phyloP scores from a whole-genome alignment of 2,888 invertebrate genomes.

The Hemaris fuciformis region DNA sequence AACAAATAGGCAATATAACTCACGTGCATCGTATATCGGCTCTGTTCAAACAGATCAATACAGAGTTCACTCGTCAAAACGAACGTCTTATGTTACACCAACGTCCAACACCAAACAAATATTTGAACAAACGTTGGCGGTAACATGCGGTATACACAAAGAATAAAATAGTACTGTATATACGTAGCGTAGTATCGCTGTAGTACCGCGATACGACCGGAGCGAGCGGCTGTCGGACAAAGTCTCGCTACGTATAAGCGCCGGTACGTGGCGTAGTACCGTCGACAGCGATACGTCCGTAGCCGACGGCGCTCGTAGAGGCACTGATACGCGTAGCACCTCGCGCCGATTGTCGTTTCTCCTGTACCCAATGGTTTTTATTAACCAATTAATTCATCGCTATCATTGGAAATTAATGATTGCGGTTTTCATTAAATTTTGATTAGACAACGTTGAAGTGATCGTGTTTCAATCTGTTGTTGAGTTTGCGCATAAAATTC shows the following conservation, averaged over 20 bases:
- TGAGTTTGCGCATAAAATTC: not conserved
- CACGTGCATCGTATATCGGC: conserved; percentile 3
- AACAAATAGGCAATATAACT: conserved; percentile 6
- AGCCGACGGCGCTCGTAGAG: conserved; percentile 45
- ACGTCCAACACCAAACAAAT: conserved; percentile 5
- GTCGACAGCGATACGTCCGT: conserved; percentile 48
- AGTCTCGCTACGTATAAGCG: conserved; percentile 2
- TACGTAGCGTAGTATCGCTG: not conserved
- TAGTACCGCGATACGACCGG: conserved; percentile 10
- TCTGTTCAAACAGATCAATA: conserved; percentile 8
- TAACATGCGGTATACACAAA: not conserved
- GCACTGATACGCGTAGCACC: conserved; percentile 45
- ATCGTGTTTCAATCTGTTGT: not conserved
- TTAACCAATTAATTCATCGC: conserved; percentile 25
- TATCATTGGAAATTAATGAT: conserved; percentile 16
- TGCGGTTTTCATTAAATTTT: conserved; percentile 26
- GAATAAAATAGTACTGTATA: not conserved
- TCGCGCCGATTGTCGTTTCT: conserved; percentile 15
- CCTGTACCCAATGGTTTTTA: conserved; percentile 12
- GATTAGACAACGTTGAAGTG: conserved; percentile 16
- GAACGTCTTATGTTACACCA: conserved; percentile 7
- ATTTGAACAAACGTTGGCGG: conserved; percentile 11
- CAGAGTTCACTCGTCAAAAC: conserved; percentile 7
- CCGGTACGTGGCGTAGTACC: conserved; percentile 12
- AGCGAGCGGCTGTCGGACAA: not conserved